Conservation (phyloP, 2,113 vertebrate genomes). For the Melanotaenia duboulayi region DNA sequence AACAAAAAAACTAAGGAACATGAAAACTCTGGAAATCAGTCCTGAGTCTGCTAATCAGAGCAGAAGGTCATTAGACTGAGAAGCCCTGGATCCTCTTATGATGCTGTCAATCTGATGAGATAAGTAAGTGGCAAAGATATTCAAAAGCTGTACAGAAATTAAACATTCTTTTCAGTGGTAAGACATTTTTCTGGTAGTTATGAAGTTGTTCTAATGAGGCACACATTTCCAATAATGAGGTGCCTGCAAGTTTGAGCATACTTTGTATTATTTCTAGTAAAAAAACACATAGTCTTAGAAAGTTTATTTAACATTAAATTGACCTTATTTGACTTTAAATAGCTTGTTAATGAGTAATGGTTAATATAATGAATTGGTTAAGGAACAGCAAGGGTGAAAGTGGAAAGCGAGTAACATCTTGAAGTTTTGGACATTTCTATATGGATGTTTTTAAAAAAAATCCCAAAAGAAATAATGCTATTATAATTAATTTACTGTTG, state of each 20-base stretch:
- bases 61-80: constrained; percentile 17
- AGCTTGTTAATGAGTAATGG: too few relatives aligned
- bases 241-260: neutral
- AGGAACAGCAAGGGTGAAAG: too few relatives aligned
- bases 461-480: too few relatives aligned
- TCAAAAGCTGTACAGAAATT: neutral
- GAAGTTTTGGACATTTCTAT: too few relatives aligned
- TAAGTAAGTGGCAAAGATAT: constrained; percentile 14
- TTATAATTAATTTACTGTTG: too few relatives aligned
- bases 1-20: constrained; percentile 31
- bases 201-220: neutral
- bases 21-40: neutral
- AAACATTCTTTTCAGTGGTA: neutral
- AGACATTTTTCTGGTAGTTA: constrained; percentile 1
- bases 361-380: too few relatives aligned
- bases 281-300: too few relatives aligned
- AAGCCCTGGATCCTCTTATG: constrained; percentile 19
- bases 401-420: too few relatives aligned
- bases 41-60: constrained; percentile 26
- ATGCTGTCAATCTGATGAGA: constrained; percentile 20
- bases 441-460: too few relatives aligned
- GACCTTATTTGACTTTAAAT: too few relatives aligned
- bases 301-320: neutral
- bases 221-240: neutral
- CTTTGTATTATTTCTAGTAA: neutral